A percentile compares a stretch with the other conserved stretches of the same genome.
These are phyloP conservation scores for Galaxea fascicularis DNA, from an alignment of 92 coral and sea anemone species.

Conservation along the genomic window DNA sequence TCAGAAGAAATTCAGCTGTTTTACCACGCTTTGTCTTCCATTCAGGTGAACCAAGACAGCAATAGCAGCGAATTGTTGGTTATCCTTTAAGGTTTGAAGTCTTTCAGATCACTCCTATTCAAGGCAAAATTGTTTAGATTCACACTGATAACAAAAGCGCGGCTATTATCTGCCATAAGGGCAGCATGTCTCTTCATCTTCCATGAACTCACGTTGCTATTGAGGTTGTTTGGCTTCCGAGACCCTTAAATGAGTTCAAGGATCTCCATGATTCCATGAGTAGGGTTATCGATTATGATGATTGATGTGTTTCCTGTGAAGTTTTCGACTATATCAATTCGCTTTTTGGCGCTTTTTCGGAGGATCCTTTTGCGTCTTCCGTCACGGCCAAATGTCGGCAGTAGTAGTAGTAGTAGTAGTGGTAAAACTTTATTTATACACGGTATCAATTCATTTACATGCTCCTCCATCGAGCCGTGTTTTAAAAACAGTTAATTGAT, in stretches of 20 bases:
- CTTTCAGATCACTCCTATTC: slow-evolving; percentile 28
- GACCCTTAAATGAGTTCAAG: slow-evolving; percentile 29
- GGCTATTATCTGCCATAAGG: slow-evolving; percentile 38
- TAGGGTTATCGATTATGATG: slow-evolving; percentile 47
- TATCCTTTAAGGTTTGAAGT: slow-evolving; percentile 20
- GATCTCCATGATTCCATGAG: slow-evolving; percentile 44
- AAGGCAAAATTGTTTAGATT: slow-evolving; percentile 33
- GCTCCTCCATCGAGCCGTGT: too few species aligned
- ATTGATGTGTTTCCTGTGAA: slow-evolving; percentile 9
- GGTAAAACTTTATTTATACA: too few species aligned
- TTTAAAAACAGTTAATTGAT: too few species aligned
- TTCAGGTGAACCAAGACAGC: slow-evolving; percentile 16
- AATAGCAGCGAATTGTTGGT: slow-evolving; percentile 25
- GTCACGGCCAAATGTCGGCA: slow-evolving; percentile 6
- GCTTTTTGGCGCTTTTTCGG: slow-evolving; percentile 30
- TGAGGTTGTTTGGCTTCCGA: slow-evolving; percentile 47
- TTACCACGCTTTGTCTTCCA: slow-evolving; percentile 23
- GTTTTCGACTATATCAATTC: slow-evolving; percentile 15
- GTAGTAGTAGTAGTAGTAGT: too few species aligned
- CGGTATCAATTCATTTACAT: too few species aligned
- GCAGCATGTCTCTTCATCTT: slow-evolving; percentile 40
- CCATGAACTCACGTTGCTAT: slow-evolving; percentile 39
- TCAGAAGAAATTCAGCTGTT: slow-evolving; percentile 16
- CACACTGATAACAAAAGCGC: slow-evolving; percentile 49
- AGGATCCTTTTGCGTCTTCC: slow-evolving; percentile 36